Evolutionary conservation across 2,113 vertebrate genomes (phyloP).

Genomic region (Hypanus sabinus): DNA sequence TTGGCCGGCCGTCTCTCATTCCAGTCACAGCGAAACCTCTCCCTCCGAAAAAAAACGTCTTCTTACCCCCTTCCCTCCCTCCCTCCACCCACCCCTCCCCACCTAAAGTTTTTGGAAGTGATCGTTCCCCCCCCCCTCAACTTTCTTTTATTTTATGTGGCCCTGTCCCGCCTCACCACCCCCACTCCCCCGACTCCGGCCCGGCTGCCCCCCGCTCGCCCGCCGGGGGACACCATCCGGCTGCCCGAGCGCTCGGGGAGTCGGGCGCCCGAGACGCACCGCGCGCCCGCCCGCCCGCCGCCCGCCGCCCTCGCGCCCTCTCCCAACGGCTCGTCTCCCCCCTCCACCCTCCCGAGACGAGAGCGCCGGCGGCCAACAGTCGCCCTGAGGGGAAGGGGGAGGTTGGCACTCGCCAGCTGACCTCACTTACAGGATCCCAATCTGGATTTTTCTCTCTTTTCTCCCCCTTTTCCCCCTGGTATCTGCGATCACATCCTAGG

Average conservation of each 20-base stretch:
- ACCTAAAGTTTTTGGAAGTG: conserved; percentile 8
- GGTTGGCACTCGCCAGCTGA: conserved; percentile 8
- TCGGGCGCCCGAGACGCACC: background rate
- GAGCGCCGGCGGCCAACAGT: background rate
- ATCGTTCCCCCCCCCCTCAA: background rate
- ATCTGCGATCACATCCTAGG: background rate
- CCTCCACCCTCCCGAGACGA: background rate
- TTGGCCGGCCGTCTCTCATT: conserved; percentile 4
- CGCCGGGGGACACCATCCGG: conserved; percentile 10
- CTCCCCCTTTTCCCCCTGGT: no score
- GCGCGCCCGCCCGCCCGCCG: background rate
- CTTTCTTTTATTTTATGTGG: no score
- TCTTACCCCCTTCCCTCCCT: background rate
- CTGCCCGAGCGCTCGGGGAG: background rate
- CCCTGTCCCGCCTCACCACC: background rate
- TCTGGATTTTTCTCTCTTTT: no score
- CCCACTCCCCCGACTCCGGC: background rate
- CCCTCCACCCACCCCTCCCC: background rate
- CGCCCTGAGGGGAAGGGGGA: background rate
- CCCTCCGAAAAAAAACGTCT: background rate
- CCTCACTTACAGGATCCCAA: background rate
- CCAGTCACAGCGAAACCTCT: background rate
- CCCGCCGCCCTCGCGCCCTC: background rate
- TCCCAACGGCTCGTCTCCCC: background rate
- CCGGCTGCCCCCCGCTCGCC: background rate